A percentile compares a stretch with the other conserved stretches of the same genome.
Evolutionary conservation across 2,888 invertebrate genomes (phyloP).

Genomic region (Odontocerum albicorne): DNA sequence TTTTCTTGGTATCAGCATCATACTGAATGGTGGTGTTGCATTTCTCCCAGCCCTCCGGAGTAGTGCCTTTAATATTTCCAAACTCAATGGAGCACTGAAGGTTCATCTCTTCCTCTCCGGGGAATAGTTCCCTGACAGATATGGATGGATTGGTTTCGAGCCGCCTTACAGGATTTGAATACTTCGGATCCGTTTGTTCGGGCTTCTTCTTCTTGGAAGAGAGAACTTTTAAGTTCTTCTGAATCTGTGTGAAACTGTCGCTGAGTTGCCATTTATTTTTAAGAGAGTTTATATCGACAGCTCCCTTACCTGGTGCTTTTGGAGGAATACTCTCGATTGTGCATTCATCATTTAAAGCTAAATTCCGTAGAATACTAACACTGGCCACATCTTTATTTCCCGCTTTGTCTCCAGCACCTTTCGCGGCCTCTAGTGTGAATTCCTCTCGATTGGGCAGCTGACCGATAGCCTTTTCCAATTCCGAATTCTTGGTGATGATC

Average conservation of each 20-base stretch:
- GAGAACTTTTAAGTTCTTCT: conserved; percentile 53
- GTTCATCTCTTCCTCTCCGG: conserved; percentile 81
- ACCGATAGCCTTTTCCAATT: conserved; percentile 14
- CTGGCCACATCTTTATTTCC: conserved; percentile 28
- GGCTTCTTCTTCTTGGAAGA: conserved; percentile 47
- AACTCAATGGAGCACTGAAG: conserved; percentile 77
- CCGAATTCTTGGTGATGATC: conserved; percentile 39
- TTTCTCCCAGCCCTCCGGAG: conserved; percentile 84
- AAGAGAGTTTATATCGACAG: conserved; percentile 52
- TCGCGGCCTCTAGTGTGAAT: conserved; percentile 39
- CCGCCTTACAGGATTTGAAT: conserved; percentile 65
- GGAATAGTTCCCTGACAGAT: conserved; percentile 77
- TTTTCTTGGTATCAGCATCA: conserved; percentile 75
- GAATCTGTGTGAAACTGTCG: conserved; percentile 55
- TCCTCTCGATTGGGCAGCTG: conserved; percentile 39
- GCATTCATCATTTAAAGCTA: conserved; percentile 61
- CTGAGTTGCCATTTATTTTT: conserved; percentile 59
- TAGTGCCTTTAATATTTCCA: conserved; percentile 67
- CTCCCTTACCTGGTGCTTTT: conserved; percentile 47
- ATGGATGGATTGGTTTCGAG: conserved; percentile 81
- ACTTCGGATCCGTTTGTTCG: conserved; percentile 47
- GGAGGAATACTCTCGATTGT: conserved; percentile 59
- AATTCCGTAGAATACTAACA: conserved; percentile 45
- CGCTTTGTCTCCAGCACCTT: conserved; percentile 36
- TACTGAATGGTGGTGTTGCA: conserved; percentile 79